Conservation (phyloP, 2,888 invertebrate genomes). For the Agriotes lineatus region DNA sequence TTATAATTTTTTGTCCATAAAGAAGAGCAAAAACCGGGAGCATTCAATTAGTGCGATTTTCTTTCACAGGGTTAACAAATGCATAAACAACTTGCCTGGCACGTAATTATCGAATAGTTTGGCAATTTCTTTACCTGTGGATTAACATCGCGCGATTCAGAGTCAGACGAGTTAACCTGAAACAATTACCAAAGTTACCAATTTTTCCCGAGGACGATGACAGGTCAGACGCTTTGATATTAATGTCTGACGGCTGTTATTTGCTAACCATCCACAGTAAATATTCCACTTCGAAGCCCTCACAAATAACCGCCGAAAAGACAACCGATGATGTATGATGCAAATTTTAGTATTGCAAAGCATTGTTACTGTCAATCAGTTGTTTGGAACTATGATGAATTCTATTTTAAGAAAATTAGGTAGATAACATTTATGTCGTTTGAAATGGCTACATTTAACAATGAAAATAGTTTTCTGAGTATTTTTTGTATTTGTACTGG, state of each 20-base stretch:
- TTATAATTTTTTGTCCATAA: no score
- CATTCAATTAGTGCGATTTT: neutral
- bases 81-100: neutral
- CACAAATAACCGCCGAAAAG: no score
- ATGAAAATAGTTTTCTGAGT: no score
- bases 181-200: neutral
- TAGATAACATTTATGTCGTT: no score
- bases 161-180: neutral
- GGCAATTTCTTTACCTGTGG: neutral
- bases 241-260: slow-evolving; percentile 50
- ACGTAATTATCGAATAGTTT: neutral
- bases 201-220: neutral
- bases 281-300: neutral
- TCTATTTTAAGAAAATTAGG: no score
- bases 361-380: no score
- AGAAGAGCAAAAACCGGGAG: no score
- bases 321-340: no score
- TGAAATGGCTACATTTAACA: no score
- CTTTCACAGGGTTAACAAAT: neutral
- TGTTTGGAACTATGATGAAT: no score
- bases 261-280: slow-evolving; percentile 56
- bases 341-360: no score
- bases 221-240: slow-evolving; percentile 54
- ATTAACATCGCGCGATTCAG: neutral
- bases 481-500: no score